phyloP scores from a whole-genome alignment of 2,113 vertebrate genomes.

The Thamnaconus septentrionalis region DNA sequence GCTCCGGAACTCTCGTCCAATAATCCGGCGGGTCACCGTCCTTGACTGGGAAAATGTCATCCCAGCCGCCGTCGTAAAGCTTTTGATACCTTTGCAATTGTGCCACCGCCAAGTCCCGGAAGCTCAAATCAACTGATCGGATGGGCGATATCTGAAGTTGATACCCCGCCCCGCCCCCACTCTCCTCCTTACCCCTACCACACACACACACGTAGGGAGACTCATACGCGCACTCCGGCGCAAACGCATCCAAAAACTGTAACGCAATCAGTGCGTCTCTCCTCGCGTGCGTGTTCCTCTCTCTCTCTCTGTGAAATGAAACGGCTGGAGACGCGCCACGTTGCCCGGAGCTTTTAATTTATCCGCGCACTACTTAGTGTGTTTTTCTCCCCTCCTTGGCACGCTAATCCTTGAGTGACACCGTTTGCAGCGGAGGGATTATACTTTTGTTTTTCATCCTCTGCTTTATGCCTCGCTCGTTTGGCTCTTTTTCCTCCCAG shows the following conservation, averaged over 20 bases:
- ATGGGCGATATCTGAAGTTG: conserved; percentile 38
- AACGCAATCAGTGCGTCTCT: conserved; percentile 15
- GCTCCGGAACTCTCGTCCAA: conserved; percentile 33
- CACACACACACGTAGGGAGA: background rate
- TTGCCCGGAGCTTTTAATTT: conserved; percentile 54
- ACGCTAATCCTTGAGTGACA: conserved; percentile 76
- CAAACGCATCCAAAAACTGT: conserved; percentile 14
- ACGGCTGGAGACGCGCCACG: conserved; percentile 12
- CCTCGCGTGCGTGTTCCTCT: no score
- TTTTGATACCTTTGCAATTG: conserved; percentile 13
- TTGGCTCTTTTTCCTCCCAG: conserved; percentile 22
- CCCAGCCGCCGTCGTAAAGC: conserved; percentile 23
- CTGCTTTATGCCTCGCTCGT: conserved; percentile 52
- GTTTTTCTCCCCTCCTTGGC: conserved; percentile 50
- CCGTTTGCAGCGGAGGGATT: conserved; percentile 70
- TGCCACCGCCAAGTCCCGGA: conserved; percentile 10
- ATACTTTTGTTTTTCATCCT: conserved; percentile 67
- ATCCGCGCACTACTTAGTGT: conserved; percentile 59
- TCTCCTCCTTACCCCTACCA: no score
- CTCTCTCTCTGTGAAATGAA: background rate
- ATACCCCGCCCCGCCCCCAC: conserved; percentile 13
- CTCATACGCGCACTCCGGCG: conserved; percentile 17
- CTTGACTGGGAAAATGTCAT: conserved; percentile 30
- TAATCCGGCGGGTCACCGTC: conserved; percentile 54
- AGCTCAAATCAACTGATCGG: conserved; percentile 30